A percentile compares a stretch with the other conserved stretches of the same genome.
phyloP scores from a whole-genome alignment of 1,140 invertebrate genomes.

The Drosophila jambulina region DNA sequence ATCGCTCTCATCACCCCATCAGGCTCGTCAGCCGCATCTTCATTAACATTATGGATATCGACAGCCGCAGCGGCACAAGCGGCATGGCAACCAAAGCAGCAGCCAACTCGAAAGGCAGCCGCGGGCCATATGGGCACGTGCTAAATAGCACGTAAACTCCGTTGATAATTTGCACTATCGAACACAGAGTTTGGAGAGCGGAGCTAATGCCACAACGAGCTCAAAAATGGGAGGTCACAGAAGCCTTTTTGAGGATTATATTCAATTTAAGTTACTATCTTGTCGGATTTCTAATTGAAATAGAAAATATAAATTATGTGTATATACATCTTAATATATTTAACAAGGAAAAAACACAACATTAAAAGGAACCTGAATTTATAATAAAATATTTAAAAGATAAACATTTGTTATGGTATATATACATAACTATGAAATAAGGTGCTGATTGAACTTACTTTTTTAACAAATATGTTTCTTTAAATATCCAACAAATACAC shows the following conservation, averaged over 20 bases:
- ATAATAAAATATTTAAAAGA: not conserved
- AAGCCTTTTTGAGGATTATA: not conserved
- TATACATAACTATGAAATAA: too few species aligned
- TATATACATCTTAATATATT: too few species aligned
- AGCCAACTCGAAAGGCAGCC: conserved; percentile 5
- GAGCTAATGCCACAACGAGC: not conserved
- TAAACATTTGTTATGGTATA: too few species aligned
- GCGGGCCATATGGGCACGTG: conserved; percentile 29
- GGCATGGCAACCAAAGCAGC: conserved; percentile 10
- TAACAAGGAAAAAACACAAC: too few species aligned
- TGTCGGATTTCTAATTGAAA: not conserved
- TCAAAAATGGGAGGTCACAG: not conserved
- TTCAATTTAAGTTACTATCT: not conserved
- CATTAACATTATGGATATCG: conserved; percentile 46
- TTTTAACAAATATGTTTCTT: not conserved
- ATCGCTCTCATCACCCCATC: conserved; percentile 45
- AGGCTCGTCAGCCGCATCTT: conserved; percentile 25
- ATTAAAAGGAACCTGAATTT: not conserved
- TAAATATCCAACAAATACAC: not conserved
- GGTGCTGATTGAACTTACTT: too few species aligned
- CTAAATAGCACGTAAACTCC: conserved; percentile 45
- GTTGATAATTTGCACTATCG: conserved; percentile 25
- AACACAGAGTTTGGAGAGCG: conserved; percentile 7
- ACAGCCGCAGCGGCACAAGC: conserved; percentile 10
- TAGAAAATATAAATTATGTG: not conserved